Percentiles rank a stretch among this genome's conserved stretches.
phyloP scores from a whole-genome alignment of 2,113 vertebrate genomes.

The Nesogale talazaci region DNA sequence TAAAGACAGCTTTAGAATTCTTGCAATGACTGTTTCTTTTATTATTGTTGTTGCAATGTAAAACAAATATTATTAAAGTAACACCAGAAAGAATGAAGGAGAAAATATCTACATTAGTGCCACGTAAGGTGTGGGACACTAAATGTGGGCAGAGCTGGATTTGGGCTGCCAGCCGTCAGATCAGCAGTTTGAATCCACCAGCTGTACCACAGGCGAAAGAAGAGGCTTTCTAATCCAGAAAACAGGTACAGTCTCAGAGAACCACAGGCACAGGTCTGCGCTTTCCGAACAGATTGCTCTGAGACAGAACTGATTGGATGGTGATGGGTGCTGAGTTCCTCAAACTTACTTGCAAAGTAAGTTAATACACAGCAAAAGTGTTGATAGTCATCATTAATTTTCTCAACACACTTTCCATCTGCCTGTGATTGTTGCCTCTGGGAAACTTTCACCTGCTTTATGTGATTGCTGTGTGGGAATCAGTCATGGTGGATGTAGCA shows the following conservation, averaged over 20 bases:
- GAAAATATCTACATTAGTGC: background rate
- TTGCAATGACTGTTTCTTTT: background rate
- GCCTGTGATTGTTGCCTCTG: background rate
- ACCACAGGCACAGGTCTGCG: no score
- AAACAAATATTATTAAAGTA: conserved; percentile 54
- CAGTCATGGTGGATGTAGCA: background rate
- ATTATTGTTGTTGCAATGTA: background rate
- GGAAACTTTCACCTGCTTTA: conserved; percentile 12
- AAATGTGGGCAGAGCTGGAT: background rate
- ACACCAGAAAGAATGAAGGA: background rate
- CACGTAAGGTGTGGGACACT: background rate
- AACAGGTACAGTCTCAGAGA: no score
- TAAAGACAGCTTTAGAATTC: conserved; percentile 38
- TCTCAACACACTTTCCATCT: conserved; percentile 1
- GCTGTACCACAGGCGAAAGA: no score
- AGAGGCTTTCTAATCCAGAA: no score
- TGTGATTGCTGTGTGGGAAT: background rate
- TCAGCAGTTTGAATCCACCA: no score
- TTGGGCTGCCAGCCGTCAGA: background rate
- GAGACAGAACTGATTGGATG: no score
- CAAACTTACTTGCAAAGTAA: background rate
- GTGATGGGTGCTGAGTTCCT: background rate
- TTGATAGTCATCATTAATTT: background rate
- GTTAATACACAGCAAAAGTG: conserved; percentile 1
- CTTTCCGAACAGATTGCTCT: no score